Evolutionary conservation across 2,113 vertebrate species (phyloP), one percentile per base, ranked within the genome.

Genomic region (Protobothrops flavoviridis): DNA sequence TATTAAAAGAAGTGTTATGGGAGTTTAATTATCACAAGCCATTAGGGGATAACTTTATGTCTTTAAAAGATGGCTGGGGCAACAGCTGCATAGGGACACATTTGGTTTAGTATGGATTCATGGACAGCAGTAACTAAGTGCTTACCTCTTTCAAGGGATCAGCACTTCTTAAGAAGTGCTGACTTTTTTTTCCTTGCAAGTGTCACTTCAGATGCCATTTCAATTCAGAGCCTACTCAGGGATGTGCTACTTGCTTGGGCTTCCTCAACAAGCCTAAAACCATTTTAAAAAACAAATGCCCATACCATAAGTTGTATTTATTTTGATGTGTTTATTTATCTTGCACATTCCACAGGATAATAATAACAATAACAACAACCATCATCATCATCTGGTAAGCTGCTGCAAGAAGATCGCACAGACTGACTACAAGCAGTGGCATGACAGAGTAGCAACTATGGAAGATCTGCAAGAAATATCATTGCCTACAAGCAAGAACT

Each of bases 191-290:
- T 93, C 88, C 94, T 93, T 95, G 93, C 89, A 94, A 94, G 92
- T 93, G 91, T 23, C 39, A 94, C 87, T 93, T 94, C 94, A 95
- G 95, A 24, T 69, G 74, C 43, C n/a, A 21, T 33, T 81, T 94
- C 94, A 94, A 85, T 89, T 89, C 50, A 90, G 91, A 95, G 90
- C 94, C 74, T 92, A 7, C 87, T 55, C 89, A 93, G 26, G 94
- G 89, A 94, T 94, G 94, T 29, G 93, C 91, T 50, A 93, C 96
- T 94, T 95, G 94, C 94, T 93, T 94, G 91, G 94, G 81, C 93
- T 95, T 94, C 94, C 93, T 90, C 90, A 94, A 93, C 43, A 7
- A 90, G 61, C 12, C 86, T 94, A 95, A 93, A 88, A 92, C 23
- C 0, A 0, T 29, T 26, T 91, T 87, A 0, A 0, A 0, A 92